A percentile compares a stretch with the other conserved stretches of the same genome.
Evolutionary conservation across 2,888 invertebrate genomes (phyloP).

Genomic region (Germaria angustata): DNA sequence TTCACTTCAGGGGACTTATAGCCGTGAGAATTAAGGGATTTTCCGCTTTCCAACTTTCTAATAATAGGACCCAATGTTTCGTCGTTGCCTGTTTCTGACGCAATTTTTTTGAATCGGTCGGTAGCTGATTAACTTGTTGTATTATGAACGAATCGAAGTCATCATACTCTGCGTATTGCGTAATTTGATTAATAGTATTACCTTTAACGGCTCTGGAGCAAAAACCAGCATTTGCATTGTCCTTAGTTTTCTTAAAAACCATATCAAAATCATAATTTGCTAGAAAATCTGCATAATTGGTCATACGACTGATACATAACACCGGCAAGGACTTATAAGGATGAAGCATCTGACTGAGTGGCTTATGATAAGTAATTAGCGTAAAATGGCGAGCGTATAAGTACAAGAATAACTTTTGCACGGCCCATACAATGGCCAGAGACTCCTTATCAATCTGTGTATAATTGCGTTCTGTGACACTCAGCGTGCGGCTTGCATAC

Average conservation of each 20-base stretch:
- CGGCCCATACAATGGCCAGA: constrained; percentile 26
- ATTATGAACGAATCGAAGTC: too few relatives aligned
- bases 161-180: neutral
- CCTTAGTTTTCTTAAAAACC: neutral
- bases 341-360: constrained; percentile 6
- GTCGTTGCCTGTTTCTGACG: too few relatives aligned
- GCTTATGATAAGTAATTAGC: constrained; percentile 22
- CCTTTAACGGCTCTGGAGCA: neutral
- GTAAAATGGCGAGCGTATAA: constrained; percentile 22
- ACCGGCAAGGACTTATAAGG: neutral
- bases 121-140: too few relatives aligned
- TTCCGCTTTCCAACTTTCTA: too few relatives aligned
- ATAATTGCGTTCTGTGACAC: constrained; percentile 9
- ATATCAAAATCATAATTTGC: constrained; percentile 18
- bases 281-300: constrained; percentile 43
- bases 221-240: neutral
- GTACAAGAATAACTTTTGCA: constrained; percentile 14
- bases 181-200: neutral
- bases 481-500: constrained; percentile 1
- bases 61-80: too few relatives aligned
- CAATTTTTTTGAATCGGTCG: too few relatives aligned
- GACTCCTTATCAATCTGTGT: constrained; percentile 22
- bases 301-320: constrained; percentile 28
- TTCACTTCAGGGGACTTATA: neutral
- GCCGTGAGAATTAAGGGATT: neutral